These are phyloP conservation scores for Syngnathus rostellatus DNA, from an alignment of 2,797 vertebrate genomes.

Conservation along the genomic window DNA sequence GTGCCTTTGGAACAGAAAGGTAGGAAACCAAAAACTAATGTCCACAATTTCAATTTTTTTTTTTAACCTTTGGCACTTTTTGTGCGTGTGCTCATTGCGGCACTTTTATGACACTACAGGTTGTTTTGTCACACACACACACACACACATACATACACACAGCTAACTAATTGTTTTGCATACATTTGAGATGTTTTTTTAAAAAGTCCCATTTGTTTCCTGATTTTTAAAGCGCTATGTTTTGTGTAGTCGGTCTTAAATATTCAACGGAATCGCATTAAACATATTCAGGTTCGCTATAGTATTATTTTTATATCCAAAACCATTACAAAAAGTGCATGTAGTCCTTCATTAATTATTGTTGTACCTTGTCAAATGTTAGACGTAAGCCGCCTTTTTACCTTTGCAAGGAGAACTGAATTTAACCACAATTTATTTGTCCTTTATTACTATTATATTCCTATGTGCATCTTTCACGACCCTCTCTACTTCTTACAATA, in stretches of 20 bases:
- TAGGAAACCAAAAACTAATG: conserved; percentile 56
- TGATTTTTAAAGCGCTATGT: conserved; percentile 47
- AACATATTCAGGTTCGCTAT: conserved; percentile 51
- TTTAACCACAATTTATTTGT: conserved; percentile 59
- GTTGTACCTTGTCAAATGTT: conserved; percentile 47
- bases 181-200: conserved; percentile 24
- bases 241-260: conserved; percentile 59
- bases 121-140: conserved; percentile 28
- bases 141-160: conserved; percentile 17
- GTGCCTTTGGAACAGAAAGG: conserved; percentile 52
- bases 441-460: conserved; percentile 61
- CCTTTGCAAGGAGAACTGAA: conserved; percentile 52
- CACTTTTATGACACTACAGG: conserved; percentile 55
- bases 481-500: conserved; percentile 58
- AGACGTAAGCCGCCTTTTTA: conserved; percentile 56
- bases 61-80: conserved; percentile 50
- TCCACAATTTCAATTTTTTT: conserved; percentile 19
- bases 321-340: conserved; percentile 70
- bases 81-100: conserved; percentile 39
- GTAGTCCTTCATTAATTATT: conserved; percentile 54
- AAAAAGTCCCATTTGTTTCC: conserved; percentile 28
- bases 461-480: conserved; percentile 54
- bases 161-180: conserved; percentile 10
- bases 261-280: conserved; percentile 43
- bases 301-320: conserved; percentile 70